A percentile compares a stretch with the other conserved stretches of the same genome.
These are phyloP conservation scores for Batillaria attramentaria DNA, from an alignment of 1,140 invertebrate species.

Conservation along the genomic window DNA sequence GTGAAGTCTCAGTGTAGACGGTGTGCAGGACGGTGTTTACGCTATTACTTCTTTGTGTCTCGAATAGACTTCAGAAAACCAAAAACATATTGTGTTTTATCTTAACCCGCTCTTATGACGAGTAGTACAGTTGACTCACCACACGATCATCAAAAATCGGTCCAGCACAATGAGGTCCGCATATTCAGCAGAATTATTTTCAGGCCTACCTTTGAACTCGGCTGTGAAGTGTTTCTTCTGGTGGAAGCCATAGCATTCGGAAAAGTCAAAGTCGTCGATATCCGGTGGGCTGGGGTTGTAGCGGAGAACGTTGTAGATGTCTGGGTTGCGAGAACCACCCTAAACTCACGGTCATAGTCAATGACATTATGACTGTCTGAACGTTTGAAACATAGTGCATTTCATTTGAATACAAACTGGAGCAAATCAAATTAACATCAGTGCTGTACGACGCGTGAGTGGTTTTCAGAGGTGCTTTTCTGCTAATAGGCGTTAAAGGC, in stretches of 20 bases:
- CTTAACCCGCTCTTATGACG: background rate
- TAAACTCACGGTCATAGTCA: background rate
- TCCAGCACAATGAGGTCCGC: background rate
- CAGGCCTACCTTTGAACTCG: conserved; percentile 11
- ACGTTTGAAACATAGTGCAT: too few species aligned
- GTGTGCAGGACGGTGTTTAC: too few species aligned
- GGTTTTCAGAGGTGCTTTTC: too few species aligned
- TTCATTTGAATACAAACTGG: background rate
- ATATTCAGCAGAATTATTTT: background rate
- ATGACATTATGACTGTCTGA: too few species aligned
- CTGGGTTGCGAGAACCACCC: conserved; percentile 13
- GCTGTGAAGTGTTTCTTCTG: conserved; percentile 28
- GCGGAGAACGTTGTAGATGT: conserved; percentile 10
- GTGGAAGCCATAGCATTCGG: background rate
- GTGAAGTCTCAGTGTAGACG: too few species aligned
- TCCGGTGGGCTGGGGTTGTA: conserved; percentile 17
- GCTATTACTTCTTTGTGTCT: too few species aligned
- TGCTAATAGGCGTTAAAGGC: too few species aligned
- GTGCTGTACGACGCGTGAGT: too few species aligned
- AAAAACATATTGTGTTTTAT: background rate
- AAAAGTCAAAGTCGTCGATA: background rate
- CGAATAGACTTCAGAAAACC: background rate
- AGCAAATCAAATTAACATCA: background rate
- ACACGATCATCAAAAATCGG: background rate
- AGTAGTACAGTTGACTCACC: background rate